phyloP scores from a whole-genome alignment of 2,888 invertebrate species.

The Nephrotoma guestfalica region DNA sequence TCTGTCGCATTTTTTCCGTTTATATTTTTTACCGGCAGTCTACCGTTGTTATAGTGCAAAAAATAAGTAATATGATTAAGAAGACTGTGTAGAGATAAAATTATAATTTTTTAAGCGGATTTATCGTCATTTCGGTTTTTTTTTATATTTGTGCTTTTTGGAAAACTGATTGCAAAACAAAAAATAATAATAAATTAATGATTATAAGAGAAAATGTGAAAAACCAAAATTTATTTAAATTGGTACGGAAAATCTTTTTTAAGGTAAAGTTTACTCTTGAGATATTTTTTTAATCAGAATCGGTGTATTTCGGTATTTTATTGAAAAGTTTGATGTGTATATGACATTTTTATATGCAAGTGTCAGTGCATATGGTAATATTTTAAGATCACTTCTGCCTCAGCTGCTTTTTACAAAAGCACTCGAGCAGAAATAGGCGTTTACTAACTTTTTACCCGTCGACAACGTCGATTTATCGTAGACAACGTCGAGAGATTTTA shows the following conservation, averaged over 20 bases:
- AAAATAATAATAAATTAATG: not conserved
- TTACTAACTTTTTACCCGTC: too few relatives aligned
- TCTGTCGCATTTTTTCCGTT: not conserved
- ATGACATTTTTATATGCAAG: too few relatives aligned
- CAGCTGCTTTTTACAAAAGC: too few relatives aligned
- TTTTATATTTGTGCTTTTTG: not conserved
- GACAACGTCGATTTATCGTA: too few relatives aligned
- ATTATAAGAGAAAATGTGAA: not conserved
- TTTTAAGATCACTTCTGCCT: too few relatives aligned
- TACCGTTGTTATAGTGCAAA: not conserved
- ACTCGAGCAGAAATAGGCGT: too few relatives aligned
- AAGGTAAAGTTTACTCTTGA: not conserved
- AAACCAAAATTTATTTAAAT: not conserved
- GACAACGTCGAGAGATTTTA: too few relatives aligned
- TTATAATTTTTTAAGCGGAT: not conserved
- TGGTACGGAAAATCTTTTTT: not conserved
- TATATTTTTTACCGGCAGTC: not conserved
- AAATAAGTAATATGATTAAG: not conserved
- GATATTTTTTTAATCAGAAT: not conserved
- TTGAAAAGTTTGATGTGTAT: too few relatives aligned
- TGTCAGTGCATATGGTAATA: too few relatives aligned
- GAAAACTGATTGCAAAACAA: not conserved
- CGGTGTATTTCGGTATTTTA: too few relatives aligned
- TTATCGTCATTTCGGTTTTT: not conserved
- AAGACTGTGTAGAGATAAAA: not conserved